These are phyloP conservation scores for Progne subis DNA, from an alignment of 2,113 vertebrate genomes.

Conservation along the genomic window DNA sequence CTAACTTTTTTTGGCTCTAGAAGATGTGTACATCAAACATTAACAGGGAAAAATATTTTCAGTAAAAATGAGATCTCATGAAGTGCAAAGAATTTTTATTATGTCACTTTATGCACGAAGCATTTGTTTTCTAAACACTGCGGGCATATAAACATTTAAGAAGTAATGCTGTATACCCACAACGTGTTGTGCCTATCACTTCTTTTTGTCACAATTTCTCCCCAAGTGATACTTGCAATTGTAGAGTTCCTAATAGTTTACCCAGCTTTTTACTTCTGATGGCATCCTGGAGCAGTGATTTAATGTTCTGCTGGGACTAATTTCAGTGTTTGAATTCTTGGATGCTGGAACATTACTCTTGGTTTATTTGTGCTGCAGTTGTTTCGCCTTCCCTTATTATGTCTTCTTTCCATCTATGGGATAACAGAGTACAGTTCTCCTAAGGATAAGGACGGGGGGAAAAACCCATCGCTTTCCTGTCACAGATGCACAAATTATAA, in stretches of 20 bases:
- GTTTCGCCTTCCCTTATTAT: slow-evolving; percentile 16
- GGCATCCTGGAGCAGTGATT: slow-evolving; percentile 38
- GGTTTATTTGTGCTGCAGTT: slow-evolving; percentile 18
- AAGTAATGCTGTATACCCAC: slow-evolving; percentile 52
- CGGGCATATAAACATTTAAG: slow-evolving; percentile 68
- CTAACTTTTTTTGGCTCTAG: slow-evolving; percentile 10
- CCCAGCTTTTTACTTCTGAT: background rate
- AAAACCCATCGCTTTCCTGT: background rate
- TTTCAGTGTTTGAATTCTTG: background rate
- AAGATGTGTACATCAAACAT: slow-evolving; percentile 71
- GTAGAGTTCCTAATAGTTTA: slow-evolving; percentile 44
- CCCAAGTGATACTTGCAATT: slow-evolving; percentile 44
- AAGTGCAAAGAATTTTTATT: slow-evolving; percentile 63
- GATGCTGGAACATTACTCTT: background rate
- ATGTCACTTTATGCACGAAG: slow-evolving; percentile 56
- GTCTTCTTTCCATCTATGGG: background rate
- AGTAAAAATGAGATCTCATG: slow-evolving; percentile 46
- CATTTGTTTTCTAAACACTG: slow-evolving; percentile 67
- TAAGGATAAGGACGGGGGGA: background rate
- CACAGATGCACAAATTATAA: background rate
- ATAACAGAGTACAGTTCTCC: background rate
- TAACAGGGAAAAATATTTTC: too few species aligned
- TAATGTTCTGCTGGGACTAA: background rate
- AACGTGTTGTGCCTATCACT: slow-evolving; percentile 49
- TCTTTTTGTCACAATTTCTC: slow-evolving; percentile 57